Evolutionary conservation across 2,888 invertebrate genomes (phyloP).

Genomic region (Ernsta delagoae): DNA sequence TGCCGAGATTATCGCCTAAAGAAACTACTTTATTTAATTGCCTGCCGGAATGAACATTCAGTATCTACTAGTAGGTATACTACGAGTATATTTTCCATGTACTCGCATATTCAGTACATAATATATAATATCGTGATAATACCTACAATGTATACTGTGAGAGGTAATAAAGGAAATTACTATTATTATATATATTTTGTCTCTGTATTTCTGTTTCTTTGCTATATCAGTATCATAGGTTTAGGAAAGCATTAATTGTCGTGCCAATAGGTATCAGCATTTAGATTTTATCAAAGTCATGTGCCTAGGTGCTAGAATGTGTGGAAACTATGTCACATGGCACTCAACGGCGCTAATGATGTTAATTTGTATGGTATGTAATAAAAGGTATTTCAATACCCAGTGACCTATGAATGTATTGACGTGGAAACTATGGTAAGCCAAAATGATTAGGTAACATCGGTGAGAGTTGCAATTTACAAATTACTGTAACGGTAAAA

Average conservation of each 20-base stretch:
- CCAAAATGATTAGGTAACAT: not conserved
- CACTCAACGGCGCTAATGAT: conserved; percentile 26
- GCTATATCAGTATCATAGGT: not conserved
- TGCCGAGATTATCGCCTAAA: no score
- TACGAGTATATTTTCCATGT: no score
- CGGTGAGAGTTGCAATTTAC: not conserved
- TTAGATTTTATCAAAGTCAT: conserved; percentile 22
- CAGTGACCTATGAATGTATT: not conserved
- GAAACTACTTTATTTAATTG: no score
- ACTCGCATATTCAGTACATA: no score
- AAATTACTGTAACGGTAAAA: no score
- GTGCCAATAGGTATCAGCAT: conserved; percentile 6
- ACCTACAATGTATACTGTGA: no score
- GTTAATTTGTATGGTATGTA: conserved; percentile 33
- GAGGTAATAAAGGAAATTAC: no score
- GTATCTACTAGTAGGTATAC: no score
- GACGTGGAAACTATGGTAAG: not conserved
- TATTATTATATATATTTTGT: no score
- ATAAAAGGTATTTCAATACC: conserved; percentile 32
- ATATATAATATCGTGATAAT: no score
- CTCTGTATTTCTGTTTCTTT: no score
- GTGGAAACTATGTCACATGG: conserved; percentile 32
- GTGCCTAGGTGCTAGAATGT: conserved; percentile 16
- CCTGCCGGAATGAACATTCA: no score
- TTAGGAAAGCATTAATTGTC: not conserved